Base-by-base conservation (phyloP, 2,888 invertebrate genomes). In the Pseudeuparius sepicola region DNA sequence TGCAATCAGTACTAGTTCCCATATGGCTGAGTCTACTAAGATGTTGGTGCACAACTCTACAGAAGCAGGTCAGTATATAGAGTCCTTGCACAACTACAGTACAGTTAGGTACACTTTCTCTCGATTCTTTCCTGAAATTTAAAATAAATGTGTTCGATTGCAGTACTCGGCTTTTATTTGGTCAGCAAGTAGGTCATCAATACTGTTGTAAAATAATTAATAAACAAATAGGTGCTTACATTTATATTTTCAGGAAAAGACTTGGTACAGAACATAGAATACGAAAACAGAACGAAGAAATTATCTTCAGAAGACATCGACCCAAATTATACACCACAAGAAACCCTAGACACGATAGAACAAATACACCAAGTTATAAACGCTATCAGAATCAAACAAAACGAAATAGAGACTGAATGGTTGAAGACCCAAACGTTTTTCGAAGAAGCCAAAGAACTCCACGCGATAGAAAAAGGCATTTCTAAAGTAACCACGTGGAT, bases 401-500 rank as follows among this genome's bases (percentile, higher is more conserved):
- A 67, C 26, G 64, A 68, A 40, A 65, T 78, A 30, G 71, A 73
- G 43, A 66, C 67, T 16, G 71, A 71, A 2, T 77, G 76, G 75
- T 56, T 61, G 27, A 68, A 68, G 40, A 63, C 77, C 54, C 67
- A 77, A 43, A 68, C 67, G 42, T 68, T 66, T 44, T 63, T 75
- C 36, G 65, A 70, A 30, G 69, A 70, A 48, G 70, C 72, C 42
- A 72, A 73, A 57, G 74, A 76, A 52, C 65, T 77, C 41, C 62
- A 64, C 36, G 61, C 66, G 18, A 58, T 79, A 23, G 75, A 76
- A 48, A 71, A 73, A 49, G 76, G 76, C 18, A 72, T 78, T 40
- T 67, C 70, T n/a, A 68, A 73, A 58, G 81, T 85, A 18, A 78
- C 78, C 12, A 78, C 79, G 52, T 85, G 84, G 84, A 78, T 85